These are phyloP conservation scores for Caenorhabditis virilis DNA, from an alignment of 2,888 invertebrate genomes.

Conservation along the genomic window DNA sequence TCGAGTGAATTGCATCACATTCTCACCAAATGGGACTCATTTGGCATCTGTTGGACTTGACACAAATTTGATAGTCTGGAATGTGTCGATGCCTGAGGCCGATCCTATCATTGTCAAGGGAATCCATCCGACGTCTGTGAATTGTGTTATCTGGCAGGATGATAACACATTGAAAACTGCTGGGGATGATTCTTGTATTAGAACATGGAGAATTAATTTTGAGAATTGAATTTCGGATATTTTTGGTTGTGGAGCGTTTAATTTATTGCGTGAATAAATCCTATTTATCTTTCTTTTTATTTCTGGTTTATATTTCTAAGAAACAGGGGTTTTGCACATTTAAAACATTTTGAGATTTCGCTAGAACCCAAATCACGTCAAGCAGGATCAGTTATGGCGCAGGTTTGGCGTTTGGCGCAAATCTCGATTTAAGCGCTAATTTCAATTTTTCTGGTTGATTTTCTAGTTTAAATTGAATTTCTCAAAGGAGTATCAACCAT, in stretches of 20 bases:
- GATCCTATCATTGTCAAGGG: slow-evolving; percentile 66
- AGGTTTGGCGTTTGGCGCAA: neutral
- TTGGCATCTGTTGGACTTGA: slow-evolving; percentile 93
- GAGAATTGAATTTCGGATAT: too few species aligned
- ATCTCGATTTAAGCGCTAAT: neutral
- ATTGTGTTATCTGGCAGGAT: slow-evolving; percentile 86
- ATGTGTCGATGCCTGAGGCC: slow-evolving; percentile 79
- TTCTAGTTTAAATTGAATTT: too few species aligned
- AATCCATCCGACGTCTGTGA: slow-evolving; percentile 90
- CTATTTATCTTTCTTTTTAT: too few species aligned
- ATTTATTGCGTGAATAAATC: too few species aligned
- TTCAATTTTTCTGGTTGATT: neutral
- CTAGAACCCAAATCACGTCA: too few species aligned
- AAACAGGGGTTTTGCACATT: too few species aligned
- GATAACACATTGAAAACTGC: slow-evolving; percentile 83
- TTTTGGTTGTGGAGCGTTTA: too few species aligned
- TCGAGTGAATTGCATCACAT: slow-evolving; percentile 63
- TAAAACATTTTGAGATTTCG: too few species aligned
- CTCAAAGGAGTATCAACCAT: neutral
- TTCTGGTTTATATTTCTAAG: too few species aligned
- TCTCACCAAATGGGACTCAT: slow-evolving; percentile 72
- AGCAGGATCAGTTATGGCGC: too few species aligned
- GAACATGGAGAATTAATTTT: slow-evolving; percentile 71
- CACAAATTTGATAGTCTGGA: slow-evolving; percentile 92
- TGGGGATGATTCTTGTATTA: slow-evolving; percentile 94